A percentile compares a stretch with the other conserved stretches of the same genome.
Conservation (phyloP, 2,888 invertebrate species). For the Pelosia muscerda region DNA sequence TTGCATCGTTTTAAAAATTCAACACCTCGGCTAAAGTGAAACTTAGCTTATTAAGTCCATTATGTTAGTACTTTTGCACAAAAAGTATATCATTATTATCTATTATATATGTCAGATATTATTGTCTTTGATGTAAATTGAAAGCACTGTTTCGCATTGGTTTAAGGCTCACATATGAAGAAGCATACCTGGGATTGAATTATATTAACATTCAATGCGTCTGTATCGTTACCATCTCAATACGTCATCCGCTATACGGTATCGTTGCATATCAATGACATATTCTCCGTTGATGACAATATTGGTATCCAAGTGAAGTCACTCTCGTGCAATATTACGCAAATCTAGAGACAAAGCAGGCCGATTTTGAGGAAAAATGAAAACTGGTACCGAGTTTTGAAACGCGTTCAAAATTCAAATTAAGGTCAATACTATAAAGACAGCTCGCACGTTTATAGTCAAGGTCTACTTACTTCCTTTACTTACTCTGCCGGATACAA, state of each 20-base stretch:
- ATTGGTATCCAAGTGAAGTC: neutral
- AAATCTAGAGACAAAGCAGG: neutral
- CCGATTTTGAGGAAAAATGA: neutral
- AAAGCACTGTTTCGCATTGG: no score
- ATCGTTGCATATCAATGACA: conserved; percentile 4
- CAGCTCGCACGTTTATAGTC: neutral
- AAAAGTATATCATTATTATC: no score
- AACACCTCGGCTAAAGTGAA: no score
- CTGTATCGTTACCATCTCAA: neutral
- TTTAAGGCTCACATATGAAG: neutral
- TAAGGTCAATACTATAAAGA: neutral
- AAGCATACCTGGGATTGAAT: neutral
- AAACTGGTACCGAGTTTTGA: neutral
- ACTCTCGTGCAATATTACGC: neutral
- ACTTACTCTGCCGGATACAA: neutral
- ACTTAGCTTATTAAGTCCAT: no score
- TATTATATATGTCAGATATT: no score
- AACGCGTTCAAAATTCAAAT: neutral
- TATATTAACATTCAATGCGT: neutral
- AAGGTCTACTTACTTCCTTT: neutral
- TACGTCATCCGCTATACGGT: neutral
- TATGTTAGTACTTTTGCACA: no score
- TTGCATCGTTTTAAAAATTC: no score
- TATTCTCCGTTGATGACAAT: neutral
- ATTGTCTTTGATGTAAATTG: no score